Evolutionary conservation across 92 coral and sea anemone species (phyloP), one percentile per base, ranked within the genome.

Genomic region (Palythoa grandiflora): DNA sequence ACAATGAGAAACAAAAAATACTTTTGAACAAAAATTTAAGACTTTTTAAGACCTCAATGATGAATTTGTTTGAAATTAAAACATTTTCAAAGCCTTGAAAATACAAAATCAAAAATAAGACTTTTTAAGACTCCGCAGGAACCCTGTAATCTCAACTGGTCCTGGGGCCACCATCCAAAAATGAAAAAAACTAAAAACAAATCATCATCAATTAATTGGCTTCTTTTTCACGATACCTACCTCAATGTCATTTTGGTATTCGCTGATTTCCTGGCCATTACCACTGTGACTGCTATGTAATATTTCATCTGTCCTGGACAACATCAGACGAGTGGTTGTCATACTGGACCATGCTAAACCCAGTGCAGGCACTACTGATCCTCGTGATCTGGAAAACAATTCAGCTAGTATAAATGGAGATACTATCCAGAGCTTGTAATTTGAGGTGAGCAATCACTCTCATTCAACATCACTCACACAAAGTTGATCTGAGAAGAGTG

Each of bases 261-360:
- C 86, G 2, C 14, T 63, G 51, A 44, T 63, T 79, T 79, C 52
- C 72, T 79, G 71, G 7, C 73, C 52, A 20, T 37, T 78, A 55
- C 38, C 70, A 8, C 16, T 20, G 19, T 38, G 75, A 28, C 10
- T 76, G 9, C 6, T n/a, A 61, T 87, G 88, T 39, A 93, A 81
- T 16, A 92, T 72, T 68, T 93, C 88, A 59, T 94, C 93, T 74
- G 93, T 89, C 38, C 99, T 93, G 1, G 94, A 92, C 28, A 95
- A 83, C 98, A 96, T 96, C 51, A 95, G 84, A 17, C 99, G 90
- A 15, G 86, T 86, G 1, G 94, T 95, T 17, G 92, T 91, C 94
- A 93, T 89, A 81, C 88, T 91, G 85, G 99, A 96, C 99, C 99
- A 96, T 8, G 99, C 98, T 60, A 95, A 90, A 10, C 99, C 99